Evolutionary conservation across 2,888 invertebrate genomes (phyloP).

Genomic region (Drosophila emarginata): DNA sequence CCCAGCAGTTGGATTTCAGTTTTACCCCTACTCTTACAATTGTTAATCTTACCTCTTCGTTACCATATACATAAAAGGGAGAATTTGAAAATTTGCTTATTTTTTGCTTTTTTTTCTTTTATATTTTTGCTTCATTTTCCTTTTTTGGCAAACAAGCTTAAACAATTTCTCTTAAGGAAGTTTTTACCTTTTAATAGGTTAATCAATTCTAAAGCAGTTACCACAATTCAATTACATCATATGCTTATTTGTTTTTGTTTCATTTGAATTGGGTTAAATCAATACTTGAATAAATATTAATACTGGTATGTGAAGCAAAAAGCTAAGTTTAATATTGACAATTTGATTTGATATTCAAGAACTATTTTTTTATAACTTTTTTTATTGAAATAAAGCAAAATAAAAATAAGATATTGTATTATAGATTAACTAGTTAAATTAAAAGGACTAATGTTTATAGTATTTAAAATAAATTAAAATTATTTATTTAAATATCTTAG

Average conservation of each 20-base stretch:
- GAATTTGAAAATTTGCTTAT: neutral
- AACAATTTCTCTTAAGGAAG: neutral
- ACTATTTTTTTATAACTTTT: too few relatives aligned
- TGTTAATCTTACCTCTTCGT: neutral
- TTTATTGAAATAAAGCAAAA: too few relatives aligned
- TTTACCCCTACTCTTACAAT: constrained; percentile 8
- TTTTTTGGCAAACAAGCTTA: neutral
- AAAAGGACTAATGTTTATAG: too few relatives aligned
- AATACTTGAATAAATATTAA: too few relatives aligned
- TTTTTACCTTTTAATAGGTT: neutral
- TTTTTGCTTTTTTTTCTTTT: neutral
- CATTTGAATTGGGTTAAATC: neutral
- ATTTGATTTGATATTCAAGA: too few relatives aligned
- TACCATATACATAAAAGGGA: neutral
- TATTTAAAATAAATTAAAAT: too few relatives aligned
- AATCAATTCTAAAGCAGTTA: neutral
- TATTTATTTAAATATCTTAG: too few relatives aligned
- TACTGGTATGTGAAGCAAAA: too few relatives aligned
- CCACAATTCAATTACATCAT: neutral
- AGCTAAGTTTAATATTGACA: too few relatives aligned
- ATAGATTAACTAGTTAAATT: too few relatives aligned
- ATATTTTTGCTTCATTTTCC: neutral
- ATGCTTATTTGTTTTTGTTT: neutral
- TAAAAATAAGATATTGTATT: too few relatives aligned
- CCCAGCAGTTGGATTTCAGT: constrained; percentile 32